phyloP scores from a whole-genome alignment of 1,140 invertebrate species.

The Drosophila leontia region DNA sequence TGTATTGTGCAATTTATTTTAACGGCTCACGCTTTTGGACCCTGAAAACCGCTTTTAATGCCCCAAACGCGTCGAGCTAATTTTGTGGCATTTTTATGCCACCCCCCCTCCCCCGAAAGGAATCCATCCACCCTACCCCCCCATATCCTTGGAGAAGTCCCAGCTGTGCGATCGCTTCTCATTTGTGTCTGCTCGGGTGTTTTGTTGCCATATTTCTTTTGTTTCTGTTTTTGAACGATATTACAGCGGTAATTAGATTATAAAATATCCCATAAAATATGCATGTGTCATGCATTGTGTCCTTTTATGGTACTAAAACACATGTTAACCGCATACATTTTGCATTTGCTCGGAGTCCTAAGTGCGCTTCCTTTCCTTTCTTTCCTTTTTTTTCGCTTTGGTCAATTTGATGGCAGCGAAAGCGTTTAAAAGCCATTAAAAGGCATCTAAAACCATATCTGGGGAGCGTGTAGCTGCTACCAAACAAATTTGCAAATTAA shows the following conservation, averaged over 20 bases:
- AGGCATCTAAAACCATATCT: constrained; percentile 36
- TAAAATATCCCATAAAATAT: constrained; percentile 82
- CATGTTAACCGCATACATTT: constrained; percentile 56
- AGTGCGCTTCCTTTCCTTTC: constrained; percentile 21
- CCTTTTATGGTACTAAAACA: constrained; percentile 77
- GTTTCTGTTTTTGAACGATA: constrained; percentile 58
- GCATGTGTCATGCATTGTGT: constrained; percentile 74
- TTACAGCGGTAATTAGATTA: constrained; percentile 81
- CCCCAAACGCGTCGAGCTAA: constrained; percentile 79
- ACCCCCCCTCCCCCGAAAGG: constrained; percentile 16
- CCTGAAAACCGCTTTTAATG: constrained; percentile 72
- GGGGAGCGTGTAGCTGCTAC: constrained; percentile 2
- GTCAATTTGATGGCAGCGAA: constrained; percentile 71
- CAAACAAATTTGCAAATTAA: constrained; percentile 77
- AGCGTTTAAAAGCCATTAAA: constrained; percentile 80
- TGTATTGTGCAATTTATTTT: constrained; percentile 80
- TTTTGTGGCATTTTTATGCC: constrained; percentile 79
- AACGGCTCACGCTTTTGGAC: constrained; percentile 76
- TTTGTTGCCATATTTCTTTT: constrained; percentile 30
- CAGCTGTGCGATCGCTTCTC: constrained; percentile 76
- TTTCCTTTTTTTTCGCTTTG: constrained; percentile 41
- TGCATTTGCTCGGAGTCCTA: constrained; percentile 28
- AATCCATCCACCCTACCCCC: not conserved
- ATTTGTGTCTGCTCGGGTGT: constrained; percentile 29
- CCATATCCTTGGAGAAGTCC: constrained; percentile 41